Evolutionary conservation across 2,113 vertebrate species (phyloP), one percentile per base, ranked within the genome.

Genomic region (Mormoops blainvillei): DNA sequence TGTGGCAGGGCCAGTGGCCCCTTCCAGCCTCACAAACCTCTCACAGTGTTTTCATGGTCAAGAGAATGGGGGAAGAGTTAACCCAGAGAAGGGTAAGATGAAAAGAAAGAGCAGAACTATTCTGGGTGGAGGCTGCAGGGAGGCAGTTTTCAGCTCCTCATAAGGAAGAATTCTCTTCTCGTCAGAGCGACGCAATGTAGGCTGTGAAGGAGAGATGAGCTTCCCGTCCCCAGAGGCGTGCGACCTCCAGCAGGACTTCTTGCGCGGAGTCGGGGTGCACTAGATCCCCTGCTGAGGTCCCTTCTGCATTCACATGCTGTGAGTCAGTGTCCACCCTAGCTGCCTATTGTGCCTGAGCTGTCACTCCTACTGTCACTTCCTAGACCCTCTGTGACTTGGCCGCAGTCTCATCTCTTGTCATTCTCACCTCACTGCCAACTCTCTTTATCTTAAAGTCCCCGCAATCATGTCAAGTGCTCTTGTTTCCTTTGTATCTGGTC

Each of bases 251-350:
- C 36, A 26, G 74, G 45, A n/a, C 70, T 81, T 38, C 50, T 50
- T n/a, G 9, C 4, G 6, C 68, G 15, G 63, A 56, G 10, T 0
- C 0, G 22, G 3, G 43, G 2, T 71, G 76, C 3, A 28, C 24
- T 11, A 19, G 76, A 31, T n/a, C n/a, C 0, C 0, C 67, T 3
- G 9, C 20, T 3, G 22, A 54, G 63, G 31, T 15, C 65, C 61
- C 58, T 43, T 41, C 33, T n/a, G 16, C 3, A 52, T 33, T 73
- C 36, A 2, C 33, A 73, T 19, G 58, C 41, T 85, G 26, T 16
- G 13, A 63, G 36, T 54, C 68, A 14, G 43, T 4, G 15, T 50
- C 48, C 0, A 16, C 22, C 65, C 7, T 14, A n/a, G 22, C 24
- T 77, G 52, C 63, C 61, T 15, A 9, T 1, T 3, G 77, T 11